Conservation (phyloP, 2,888 invertebrate species). For the Dasypolia templi region DNA sequence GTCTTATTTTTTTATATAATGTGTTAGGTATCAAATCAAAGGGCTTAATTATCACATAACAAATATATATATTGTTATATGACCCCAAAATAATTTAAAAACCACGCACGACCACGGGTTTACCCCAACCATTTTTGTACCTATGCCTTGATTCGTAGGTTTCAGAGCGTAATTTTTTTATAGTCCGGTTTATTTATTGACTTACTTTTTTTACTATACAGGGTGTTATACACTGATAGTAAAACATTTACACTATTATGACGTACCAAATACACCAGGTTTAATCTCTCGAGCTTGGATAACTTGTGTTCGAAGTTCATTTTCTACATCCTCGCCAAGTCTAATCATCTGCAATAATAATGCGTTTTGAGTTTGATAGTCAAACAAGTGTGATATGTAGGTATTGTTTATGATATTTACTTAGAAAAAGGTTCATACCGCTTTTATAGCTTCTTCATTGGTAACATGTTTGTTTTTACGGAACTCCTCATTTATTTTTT, state of each 20-base stretch:
- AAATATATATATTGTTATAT: too few species aligned
- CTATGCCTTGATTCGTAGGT: too few species aligned
- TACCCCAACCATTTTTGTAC: too few species aligned
- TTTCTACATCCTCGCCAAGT: slow-evolving; percentile 92
- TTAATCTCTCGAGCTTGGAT: slow-evolving; percentile 93
- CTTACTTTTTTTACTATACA: too few species aligned
- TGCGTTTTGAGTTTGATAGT: neutral
- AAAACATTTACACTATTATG: neutral
- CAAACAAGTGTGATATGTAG: neutral
- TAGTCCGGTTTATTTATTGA: too few species aligned
- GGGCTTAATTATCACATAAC: too few species aligned
- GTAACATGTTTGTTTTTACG: slow-evolving; percentile 91
- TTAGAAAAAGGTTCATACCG: slow-evolving; percentile 85
- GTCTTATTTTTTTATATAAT: too few species aligned
- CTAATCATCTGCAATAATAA: slow-evolving; percentile 91
- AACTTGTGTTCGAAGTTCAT: slow-evolving; percentile 93
- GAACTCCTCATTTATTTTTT: slow-evolving; percentile 94
- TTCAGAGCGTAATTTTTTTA: too few species aligned
- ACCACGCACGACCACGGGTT: too few species aligned
- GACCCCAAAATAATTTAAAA: too few species aligned
- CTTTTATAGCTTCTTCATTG: slow-evolving; percentile 91
- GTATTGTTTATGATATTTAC: neutral
- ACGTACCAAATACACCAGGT: slow-evolving; percentile 92
- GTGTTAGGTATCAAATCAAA: too few species aligned
- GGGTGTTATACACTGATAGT: neutral